Evolutionary conservation across 2,888 invertebrate species (phyloP).

Genomic region (Brenthis daphne): DNA sequence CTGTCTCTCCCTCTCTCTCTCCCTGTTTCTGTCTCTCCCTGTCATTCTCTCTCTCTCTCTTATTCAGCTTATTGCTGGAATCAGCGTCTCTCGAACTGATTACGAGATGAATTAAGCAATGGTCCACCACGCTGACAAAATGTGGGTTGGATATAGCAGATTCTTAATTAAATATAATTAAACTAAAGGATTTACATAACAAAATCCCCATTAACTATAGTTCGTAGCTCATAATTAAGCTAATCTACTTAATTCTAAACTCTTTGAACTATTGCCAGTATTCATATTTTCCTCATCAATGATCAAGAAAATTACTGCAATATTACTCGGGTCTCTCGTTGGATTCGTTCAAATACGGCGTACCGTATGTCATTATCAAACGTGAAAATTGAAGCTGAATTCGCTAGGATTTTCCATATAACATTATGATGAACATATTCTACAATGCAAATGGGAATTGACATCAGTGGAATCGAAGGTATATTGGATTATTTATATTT

Average conservation of each 20-base stretch:
- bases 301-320: slow-evolving; percentile 48
- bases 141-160: not conserved
- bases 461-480: not conserved
- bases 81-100: too few species aligned
- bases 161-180: not conserved
- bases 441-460: slow-evolving; percentile 11
- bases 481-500: not conserved
- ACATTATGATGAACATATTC: slow-evolving; percentile 12
- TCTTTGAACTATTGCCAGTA: slow-evolving; percentile 61
- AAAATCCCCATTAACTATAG: not conserved
- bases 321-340: slow-evolving; percentile 46
- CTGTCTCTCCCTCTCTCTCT: too few species aligned
- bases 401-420: not conserved
- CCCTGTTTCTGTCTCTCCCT: too few species aligned
- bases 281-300: slow-evolving; percentile 52
- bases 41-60: too few species aligned
- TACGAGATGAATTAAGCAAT: too few species aligned
- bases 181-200: not conserved
- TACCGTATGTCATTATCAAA: slow-evolving; percentile 26
- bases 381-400: slow-evolving; percentile 20
- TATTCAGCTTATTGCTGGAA: too few species aligned
- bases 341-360: slow-evolving; percentile 29
- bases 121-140: too few species aligned
- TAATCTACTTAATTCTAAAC: slow-evolving; percentile 46
- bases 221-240: slow-evolving; percentile 15